Evolutionary conservation across 2,797 vertebrate species (phyloP).

Genomic region (Darevskia mixta): DNA sequence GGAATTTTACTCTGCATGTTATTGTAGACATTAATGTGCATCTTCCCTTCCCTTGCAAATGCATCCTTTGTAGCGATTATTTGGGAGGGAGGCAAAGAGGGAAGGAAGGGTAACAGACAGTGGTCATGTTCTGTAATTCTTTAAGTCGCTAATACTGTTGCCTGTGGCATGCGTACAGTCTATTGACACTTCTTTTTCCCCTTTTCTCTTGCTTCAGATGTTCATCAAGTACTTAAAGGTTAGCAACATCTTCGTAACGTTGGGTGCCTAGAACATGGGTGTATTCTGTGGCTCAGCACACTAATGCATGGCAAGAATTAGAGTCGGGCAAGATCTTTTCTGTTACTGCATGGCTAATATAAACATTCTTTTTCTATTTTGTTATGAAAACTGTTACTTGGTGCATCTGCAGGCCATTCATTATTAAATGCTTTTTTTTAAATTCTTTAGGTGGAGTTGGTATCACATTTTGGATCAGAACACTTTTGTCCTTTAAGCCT

Average conservation of each 20-base stretch:
- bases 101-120: not conserved
- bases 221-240: conserved; percentile 99
- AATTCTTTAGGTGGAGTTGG: conserved; percentile 89
- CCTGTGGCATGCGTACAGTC: conserved; percentile 87
- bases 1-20: conserved; percentile 28
- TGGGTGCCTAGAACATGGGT: conserved; percentile 76
- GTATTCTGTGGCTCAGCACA: conserved; percentile 65
- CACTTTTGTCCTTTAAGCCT: conserved; percentile 98
- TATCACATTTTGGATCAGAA: conserved; percentile 97
- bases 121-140: conserved; percentile 60
- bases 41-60: conserved; percentile 65
- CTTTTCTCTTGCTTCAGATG: conserved; percentile 95
- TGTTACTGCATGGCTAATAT: conserved; percentile 60
- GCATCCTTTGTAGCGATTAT: conserved; percentile 58
- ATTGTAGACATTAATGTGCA: conserved; percentile 16
- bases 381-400: conserved; percentile 19
- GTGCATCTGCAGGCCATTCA: conserved; percentile 26
- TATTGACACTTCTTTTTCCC: conserved; percentile 87
- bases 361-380: conserved; percentile 35
- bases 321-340: conserved; percentile 63
- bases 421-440: conserved; percentile 48
- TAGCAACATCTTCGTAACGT: conserved; percentile 87
- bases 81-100: conserved; percentile 55
- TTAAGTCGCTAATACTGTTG: conserved; percentile 75
- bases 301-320: conserved; percentile 81